Percentiles rank a stretch among this genome's conserved stretches.
phyloP scores from a whole-genome alignment of 2,113 vertebrate species.

The Pluvianellus socialis region DNA sequence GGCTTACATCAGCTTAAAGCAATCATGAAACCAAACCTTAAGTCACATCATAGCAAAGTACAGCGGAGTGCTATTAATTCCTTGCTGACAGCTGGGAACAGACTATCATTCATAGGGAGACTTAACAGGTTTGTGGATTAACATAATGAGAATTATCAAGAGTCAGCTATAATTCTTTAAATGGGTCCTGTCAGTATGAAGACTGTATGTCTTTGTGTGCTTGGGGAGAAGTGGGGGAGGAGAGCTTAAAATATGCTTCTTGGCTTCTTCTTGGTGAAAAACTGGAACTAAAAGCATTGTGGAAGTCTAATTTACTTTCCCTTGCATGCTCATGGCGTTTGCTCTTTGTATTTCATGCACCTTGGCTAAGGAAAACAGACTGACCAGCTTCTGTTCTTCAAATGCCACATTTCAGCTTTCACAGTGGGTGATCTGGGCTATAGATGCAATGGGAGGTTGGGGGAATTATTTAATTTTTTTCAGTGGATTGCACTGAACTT shows the following conservation, averaged over 20 bases:
- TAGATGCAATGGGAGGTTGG: neutral
- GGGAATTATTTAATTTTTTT: neutral
- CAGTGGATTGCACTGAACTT: neutral
- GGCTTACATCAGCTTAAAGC: neutral
- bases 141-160: constrained; percentile 55
- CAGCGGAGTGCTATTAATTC: constrained; percentile 36
- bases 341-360: neutral
- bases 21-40: neutral
- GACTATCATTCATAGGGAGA: constrained; percentile 13
- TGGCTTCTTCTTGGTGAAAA: neutral
- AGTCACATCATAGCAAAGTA: neutral
- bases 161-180: constrained; percentile 33
- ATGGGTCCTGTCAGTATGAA: constrained; percentile 28
- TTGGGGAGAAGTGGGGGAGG: neutral
- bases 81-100: constrained; percentile 49
- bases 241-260: constrained; percentile 8
- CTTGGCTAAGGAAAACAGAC: constrained; percentile 3
- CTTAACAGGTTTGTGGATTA: constrained; percentile 60
- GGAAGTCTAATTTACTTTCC: neutral
- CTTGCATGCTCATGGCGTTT: neutral
- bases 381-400: neutral
- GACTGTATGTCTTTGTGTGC: neutral
- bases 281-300: neutral
- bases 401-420: neutral
- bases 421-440: neutral